Conservation (phyloP, 2,888 invertebrate species). For the Macaria notata region DNA sequence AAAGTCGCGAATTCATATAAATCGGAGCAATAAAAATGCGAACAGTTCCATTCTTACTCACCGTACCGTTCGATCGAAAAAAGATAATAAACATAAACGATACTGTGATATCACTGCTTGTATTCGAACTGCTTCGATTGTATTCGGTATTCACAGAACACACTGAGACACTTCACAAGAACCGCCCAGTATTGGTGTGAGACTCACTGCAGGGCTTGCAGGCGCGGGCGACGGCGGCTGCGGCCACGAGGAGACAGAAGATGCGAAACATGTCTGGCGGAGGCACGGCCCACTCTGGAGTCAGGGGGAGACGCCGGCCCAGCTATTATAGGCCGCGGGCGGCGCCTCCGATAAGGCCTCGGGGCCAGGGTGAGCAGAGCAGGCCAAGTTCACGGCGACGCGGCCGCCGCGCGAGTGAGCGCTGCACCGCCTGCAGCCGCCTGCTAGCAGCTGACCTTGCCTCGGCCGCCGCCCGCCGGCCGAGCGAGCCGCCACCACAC, state of each 20-base stretch:
- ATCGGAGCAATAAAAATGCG: conserved; percentile 25
- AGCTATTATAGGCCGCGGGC: conserved; percentile 80
- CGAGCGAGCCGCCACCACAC: conserved; percentile 1
- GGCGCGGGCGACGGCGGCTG: conserved; percentile 56
- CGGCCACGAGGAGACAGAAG: conserved; percentile 65
- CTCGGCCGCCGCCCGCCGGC: no score
- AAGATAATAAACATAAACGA: conserved; percentile 14
- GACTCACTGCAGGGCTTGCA: conserved; percentile 79
- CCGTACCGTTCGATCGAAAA: conserved; percentile 29
- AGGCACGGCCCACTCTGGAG: conserved; percentile 70
- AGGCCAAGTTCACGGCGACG: conserved; percentile 80
- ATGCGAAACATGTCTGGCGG: conserved; percentile 76
- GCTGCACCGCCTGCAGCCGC: conserved; percentile 25
- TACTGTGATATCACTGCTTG: conserved; percentile 14
- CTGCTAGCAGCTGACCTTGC: conserved; percentile 16
- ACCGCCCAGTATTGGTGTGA: conserved; percentile 24
- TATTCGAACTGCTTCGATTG: conserved; percentile 6
- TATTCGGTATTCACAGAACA: conserved; percentile 8
- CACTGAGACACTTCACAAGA: conserved; percentile 21
- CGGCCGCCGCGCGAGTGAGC: conserved; percentile 65
- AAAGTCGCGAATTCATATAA: conserved; percentile 26
- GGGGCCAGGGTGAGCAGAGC: conserved; percentile 74
- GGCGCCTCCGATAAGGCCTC: conserved; percentile 75
- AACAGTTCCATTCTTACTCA: conserved; percentile 30
- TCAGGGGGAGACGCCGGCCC: conserved; percentile 74